Conservation (phyloP, 1,140 invertebrate genomes). For the Hyles vespertilio region DNA sequence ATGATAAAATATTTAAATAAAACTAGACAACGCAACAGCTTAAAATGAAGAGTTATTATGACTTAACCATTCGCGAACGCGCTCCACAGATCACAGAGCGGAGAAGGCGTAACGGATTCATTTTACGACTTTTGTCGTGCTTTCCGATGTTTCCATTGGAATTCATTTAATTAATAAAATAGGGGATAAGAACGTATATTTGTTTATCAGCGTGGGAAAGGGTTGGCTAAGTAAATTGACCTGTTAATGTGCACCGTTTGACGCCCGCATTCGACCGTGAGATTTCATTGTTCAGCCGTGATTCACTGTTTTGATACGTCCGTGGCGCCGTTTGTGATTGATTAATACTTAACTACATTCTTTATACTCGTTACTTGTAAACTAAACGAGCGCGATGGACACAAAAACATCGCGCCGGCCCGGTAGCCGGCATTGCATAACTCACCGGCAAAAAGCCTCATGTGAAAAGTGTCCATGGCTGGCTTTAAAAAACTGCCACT, state of each 20-base stretch:
- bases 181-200: conserved; percentile 38
- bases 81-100: neutral
- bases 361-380: conserved; percentile 28
- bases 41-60: neutral
- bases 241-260: conserved; percentile 62
- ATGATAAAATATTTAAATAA: neutral
- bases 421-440: conserved; percentile 26
- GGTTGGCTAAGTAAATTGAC: conserved; percentile 67
- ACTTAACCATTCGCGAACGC: conserved; percentile 10
- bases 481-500: conserved; percentile 55
- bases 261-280: conserved; percentile 69
- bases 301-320: conserved; percentile 67
- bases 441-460: conserved; percentile 33
- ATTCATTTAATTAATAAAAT: conserved; percentile 53
- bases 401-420: conserved; percentile 12
- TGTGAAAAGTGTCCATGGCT: conserved; percentile 39
- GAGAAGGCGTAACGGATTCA: conserved; percentile 10
- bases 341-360: conserved; percentile 58
- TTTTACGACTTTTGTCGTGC: conserved; percentile 12
- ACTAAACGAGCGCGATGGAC: conserved; percentile 19
- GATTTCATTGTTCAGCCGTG: conserved; percentile 67
- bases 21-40: no score
- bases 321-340: conserved; percentile 62
- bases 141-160: conserved; percentile 8
- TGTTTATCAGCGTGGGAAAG: conserved; percentile 71